Percentiles rank a stretch among this genome's conserved stretches.
Conservation (phyloP, 2,888 invertebrate species). For the Chironomus riparius region DNA sequence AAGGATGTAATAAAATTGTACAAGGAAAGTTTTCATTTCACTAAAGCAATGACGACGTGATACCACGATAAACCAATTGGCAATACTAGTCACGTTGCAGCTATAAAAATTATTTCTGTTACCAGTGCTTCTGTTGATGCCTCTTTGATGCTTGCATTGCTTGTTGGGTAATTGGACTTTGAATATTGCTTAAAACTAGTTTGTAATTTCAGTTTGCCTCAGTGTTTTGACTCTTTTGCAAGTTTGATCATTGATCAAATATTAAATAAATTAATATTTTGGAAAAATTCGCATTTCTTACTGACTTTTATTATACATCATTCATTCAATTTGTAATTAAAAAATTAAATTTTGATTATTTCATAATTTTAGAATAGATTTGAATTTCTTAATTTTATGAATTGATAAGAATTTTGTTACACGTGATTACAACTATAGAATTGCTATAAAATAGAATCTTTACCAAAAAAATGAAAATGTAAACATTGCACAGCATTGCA, state of each 20-base stretch:
- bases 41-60: not conserved
- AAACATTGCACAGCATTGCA: not conserved
- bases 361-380: too few relatives aligned
- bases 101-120: constrained; percentile 23
- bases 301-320: too few relatives aligned
- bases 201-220: not conserved
- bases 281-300: too few relatives aligned
- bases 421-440: too few relatives aligned
- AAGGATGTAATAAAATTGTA: constrained; percentile 21
- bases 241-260: too few relatives aligned
- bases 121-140: not conserved
- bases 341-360: too few relatives aligned
- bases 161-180: constrained; percentile 18
- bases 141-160: not conserved
- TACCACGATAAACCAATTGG: not conserved
- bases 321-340: too few relatives aligned
- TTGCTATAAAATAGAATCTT: too few relatives aligned
- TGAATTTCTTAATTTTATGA: too few relatives aligned
- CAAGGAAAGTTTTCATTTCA: not conserved
- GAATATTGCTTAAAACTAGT: not conserved
- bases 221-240: too few relatives aligned
- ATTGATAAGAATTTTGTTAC: too few relatives aligned
- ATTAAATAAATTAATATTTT: too few relatives aligned
- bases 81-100: constrained; percentile 18
- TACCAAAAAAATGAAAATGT: not conserved